phyloP scores from a whole-genome alignment of 2,113 vertebrate genomes.

The Enhydra lutris region DNA sequence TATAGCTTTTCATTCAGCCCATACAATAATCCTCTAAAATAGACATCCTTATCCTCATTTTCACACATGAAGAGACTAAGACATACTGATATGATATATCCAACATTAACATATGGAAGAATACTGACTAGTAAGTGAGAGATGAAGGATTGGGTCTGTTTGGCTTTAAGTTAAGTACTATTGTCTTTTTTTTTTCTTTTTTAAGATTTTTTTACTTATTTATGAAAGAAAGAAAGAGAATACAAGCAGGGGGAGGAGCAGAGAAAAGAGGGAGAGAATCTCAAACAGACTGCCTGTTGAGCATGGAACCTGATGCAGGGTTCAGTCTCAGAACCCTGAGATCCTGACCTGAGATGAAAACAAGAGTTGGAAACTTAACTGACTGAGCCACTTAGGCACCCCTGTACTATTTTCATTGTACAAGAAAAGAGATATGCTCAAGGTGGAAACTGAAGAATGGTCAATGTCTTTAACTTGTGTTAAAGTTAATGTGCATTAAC shows the following conservation, averaged over 20 bases:
- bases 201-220: not conserved
- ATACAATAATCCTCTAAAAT: not conserved
- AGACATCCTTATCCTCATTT: not conserved
- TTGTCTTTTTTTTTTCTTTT: not conserved
- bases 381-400: not conserved
- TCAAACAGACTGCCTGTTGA: not conserved
- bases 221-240: not conserved
- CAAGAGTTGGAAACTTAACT: not conserved
- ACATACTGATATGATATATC: not conserved
- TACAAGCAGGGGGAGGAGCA: not conserved
- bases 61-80: not conserved
- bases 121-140: not conserved
- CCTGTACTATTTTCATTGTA: not conserved
- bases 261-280: not conserved
- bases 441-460: not conserved
- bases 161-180: not conserved
- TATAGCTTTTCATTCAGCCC: not conserved
- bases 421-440: not conserved
- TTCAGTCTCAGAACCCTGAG: not conserved
- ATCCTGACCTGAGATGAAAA: not conserved
- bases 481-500: not conserved
- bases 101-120: not conserved
- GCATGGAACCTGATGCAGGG: not conserved
- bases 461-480: not conserved
- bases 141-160: not conserved